Evolutionary conservation across 2,113 vertebrate species (phyloP), one percentile per base, ranked within the genome.

Genomic region (Neopipo cinnamomea): DNA sequence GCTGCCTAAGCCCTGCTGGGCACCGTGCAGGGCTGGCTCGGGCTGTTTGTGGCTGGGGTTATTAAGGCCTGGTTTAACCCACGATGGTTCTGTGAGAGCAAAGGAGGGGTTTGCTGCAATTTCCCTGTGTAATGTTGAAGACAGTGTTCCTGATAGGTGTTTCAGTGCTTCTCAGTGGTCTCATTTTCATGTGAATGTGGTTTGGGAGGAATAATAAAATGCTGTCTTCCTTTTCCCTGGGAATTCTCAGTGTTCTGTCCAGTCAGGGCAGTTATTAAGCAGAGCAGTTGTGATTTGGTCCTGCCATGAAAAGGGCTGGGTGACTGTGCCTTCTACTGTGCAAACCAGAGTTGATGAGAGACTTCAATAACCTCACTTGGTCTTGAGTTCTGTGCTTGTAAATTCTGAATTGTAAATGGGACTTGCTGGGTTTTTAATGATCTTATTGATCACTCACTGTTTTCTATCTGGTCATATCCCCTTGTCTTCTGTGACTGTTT

Each of bases 1-100:
- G 62, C 30, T 58, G 35, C 41, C 23, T 70, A 7, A 83, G 67
- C 58, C 10, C 0, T 20, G 28, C 28, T 47, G 88, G 72, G 24
- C 39, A 23, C 63, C 52, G 66, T 3, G 4, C 46, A 7, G 19
- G 35, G 8, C 55, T 56, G 49, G 30, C 31, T 89, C 52, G 61
- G 49, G 10, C n/a, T 91, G 0, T 85, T 83, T 59, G 24, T 68
- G 15, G 58, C 37, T 2, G 1, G 56, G 28, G 20, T 41, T 88
- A 8, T 79, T 46, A 16, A 27, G 35, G 78, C 35, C 31, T 66
- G 30, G 13, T 37, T 78, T 89, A 62, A 67, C 39, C 46, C 13
- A 0, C 1, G 1, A 1, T n/a, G 23, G 24, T 56, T 56, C 17
- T 39, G 86, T 46, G 52, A 9, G 24, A 70, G 37, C 4, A 23